phyloP scores from a whole-genome alignment of 2,888 invertebrate genomes.

The Theretra japonica region DNA sequence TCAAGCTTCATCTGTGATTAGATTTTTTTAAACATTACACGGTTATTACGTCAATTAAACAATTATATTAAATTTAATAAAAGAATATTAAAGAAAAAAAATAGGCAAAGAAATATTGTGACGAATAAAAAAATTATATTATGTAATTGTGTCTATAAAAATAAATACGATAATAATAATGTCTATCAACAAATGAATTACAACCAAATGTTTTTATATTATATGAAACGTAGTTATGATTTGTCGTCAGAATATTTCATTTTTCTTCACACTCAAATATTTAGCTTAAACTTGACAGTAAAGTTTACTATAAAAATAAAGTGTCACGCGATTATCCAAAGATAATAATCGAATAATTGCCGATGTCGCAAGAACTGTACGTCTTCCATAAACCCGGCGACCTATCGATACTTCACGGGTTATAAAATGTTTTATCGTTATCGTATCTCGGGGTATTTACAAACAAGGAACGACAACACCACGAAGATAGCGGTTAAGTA shows the following conservation, averaged over 20 bases:
- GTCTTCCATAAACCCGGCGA: neutral
- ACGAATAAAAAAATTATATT: too few relatives aligned
- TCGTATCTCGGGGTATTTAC: constrained; percentile 44
- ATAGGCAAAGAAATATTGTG: too few relatives aligned
- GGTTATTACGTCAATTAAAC: too few relatives aligned
- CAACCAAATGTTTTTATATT: too few relatives aligned
- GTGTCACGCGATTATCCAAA: neutral
- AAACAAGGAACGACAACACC: constrained; percentile 41
- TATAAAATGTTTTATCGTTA: constrained; percentile 36
- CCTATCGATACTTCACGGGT: constrained; percentile 2
- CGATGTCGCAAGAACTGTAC: neutral
- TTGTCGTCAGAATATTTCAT: neutral
- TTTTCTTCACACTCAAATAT: neutral
- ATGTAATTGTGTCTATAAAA: too few relatives aligned
- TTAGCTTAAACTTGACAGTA: neutral
- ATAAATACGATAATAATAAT: too few relatives aligned
- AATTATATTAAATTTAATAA: too few relatives aligned
- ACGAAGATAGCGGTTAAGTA: constrained; percentile 43
- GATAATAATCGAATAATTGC: constrained; percentile 5
- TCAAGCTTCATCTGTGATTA: too few relatives aligned
- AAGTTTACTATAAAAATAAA: constrained; percentile 10
- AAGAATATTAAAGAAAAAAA: too few relatives aligned
- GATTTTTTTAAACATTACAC: too few relatives aligned
- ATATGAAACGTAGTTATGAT: too few relatives aligned
- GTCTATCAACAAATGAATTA: too few relatives aligned